Evolutionary conservation across 2,797 vertebrate genomes (phyloP), one percentile per base, ranked within the genome.

Genomic region (Anabacerthia variegaticeps): DNA sequence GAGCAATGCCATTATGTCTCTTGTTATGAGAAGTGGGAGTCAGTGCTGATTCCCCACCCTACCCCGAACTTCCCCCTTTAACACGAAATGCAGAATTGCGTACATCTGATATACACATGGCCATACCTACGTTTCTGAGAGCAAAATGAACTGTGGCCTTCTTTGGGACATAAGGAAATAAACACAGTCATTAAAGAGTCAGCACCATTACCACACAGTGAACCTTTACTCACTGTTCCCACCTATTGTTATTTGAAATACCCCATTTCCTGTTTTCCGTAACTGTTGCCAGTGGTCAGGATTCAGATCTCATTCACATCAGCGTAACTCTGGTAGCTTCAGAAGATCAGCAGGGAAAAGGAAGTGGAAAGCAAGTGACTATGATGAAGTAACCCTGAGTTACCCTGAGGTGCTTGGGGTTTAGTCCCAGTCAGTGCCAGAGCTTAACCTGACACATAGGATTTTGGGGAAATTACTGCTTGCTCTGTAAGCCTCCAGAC

Each of bases 161-260:
- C 89, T 94, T 93, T 87, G 78, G 91, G 65, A 86, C 74, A 74
- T 22, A 56, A 88, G 88, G 92, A 94, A 95, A 94, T 92, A 96
- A 96, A 96, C 94, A 96, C 14, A 93, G 91, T 94, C 93, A 67
- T 97, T 95, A 96, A 96, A 95, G 83, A 97, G 88, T 95, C 94
- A 96, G 93, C 85, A 75, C 92, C 7, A 1, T 94, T 94, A 91
- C 93, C 69, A 69, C 61, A 28, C 18, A 88, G 93, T 91, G 96
- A 97, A 96, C 93, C 95, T 97, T 96, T 95, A 92, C 96, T 96
- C 78, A 83, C 65, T 89, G 92, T 97, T 96, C 93, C 87, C 49
- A 96, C 93, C 93, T 94, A 96, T 96, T 97, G 96, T 96, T 97
- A 83, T 94, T 89, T 93, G 95, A 97, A 96, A 96, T 92, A 93